Percentiles rank a stretch among this genome's conserved stretches.
Evolutionary conservation across 2,888 invertebrate genomes (phyloP).

Genomic region (Mimachlamys varia): DNA sequence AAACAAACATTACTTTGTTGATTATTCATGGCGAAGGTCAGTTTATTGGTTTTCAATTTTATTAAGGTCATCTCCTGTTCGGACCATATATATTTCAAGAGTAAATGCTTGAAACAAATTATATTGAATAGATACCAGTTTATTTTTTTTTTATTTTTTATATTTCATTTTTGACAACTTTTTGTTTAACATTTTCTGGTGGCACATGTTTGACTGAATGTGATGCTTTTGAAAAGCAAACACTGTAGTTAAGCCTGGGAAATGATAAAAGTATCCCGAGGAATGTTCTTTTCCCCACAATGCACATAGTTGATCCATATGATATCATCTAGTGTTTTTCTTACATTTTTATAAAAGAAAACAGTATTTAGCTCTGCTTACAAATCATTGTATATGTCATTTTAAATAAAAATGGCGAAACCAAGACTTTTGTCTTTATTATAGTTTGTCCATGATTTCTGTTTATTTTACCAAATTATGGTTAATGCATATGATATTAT

Average conservation of each 20-base stretch:
- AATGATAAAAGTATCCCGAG: background rate
- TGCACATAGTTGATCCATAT: no score
- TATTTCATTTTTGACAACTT: background rate
- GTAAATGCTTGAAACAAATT: no score
- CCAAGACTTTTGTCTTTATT: no score
- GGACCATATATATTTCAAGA: no score
- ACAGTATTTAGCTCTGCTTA: no score
- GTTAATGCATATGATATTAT: background rate
- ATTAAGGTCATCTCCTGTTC: background rate
- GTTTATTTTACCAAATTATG: background rate
- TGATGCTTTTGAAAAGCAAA: background rate
- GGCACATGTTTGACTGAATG: background rate
- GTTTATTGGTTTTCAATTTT: background rate
- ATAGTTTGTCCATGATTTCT: no score
- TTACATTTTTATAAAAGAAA: no score
- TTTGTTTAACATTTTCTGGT: no score
- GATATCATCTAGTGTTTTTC: no score
- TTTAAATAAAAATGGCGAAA: no score
- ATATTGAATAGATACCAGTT: background rate
- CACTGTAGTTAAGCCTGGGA: background rate
- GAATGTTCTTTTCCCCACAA: background rate
- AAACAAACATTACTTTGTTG: background rate
- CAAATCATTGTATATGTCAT: no score
- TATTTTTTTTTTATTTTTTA: background rate
- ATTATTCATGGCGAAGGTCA: background rate